phyloP scores from a whole-genome alignment of 2,888 invertebrate species.

The Asteroscopus sphinx region DNA sequence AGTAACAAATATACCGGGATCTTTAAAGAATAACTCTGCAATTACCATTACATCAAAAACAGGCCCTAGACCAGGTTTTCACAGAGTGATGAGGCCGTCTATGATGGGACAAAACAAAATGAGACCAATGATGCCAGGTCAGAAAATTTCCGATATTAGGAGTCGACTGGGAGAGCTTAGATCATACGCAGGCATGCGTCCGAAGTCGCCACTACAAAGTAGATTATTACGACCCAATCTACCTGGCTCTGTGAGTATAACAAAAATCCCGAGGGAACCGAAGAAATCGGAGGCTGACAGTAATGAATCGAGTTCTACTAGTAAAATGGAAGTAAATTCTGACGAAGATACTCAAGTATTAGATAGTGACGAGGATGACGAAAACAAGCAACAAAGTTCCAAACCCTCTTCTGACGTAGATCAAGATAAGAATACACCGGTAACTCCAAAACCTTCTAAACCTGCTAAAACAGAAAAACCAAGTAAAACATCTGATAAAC shows the following conservation, averaged over 20 bases:
- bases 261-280: slow-evolving; percentile 77
- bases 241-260: slow-evolving; percentile 84
- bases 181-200: slow-evolving; percentile 74
- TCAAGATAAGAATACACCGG: slow-evolving; percentile 32
- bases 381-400: slow-evolving; percentile 55
- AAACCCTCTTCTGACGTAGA: slow-evolving; percentile 51
- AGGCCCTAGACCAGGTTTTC: slow-evolving; percentile 76
- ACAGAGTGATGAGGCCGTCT: slow-evolving; percentile 80
- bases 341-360: slow-evolving; percentile 83
- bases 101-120: slow-evolving; percentile 77
- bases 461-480: slow-evolving; percentile 51
- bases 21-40: slow-evolving; percentile 90
- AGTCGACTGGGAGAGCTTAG: slow-evolving; percentile 79
- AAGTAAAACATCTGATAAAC: slow-evolving; percentile 52
- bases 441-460: slow-evolving; percentile 42
- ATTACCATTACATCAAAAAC: slow-evolving; percentile 90
- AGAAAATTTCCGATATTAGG: slow-evolving; percentile 82
- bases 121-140: slow-evolving; percentile 79
- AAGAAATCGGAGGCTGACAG: slow-evolving; percentile 70
- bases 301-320: slow-evolving; percentile 61
- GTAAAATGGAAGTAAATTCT: slow-evolving; percentile 71
- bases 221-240: slow-evolving; percentile 77
- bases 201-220: slow-evolving; percentile 72
- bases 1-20: slow-evolving; percentile 82
- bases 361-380: slow-evolving; percentile 82